phyloP scores from a whole-genome alignment of 2,113 vertebrate genomes.

The Periophthalmus modestus region DNA sequence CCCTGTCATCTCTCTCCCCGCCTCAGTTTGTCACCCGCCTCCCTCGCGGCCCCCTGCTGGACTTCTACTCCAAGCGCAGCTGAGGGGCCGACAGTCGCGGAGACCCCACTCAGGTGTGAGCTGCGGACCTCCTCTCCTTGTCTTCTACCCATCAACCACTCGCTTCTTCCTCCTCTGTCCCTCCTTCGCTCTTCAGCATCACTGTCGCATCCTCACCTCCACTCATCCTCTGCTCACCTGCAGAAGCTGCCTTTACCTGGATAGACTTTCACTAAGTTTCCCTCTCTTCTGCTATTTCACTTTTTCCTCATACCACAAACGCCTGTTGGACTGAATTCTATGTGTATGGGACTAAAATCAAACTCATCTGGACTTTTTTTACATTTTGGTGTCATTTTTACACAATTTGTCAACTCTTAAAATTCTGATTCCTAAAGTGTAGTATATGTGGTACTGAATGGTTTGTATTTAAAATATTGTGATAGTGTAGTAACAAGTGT shows the following conservation, averaged over 20 bases:
- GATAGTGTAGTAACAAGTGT: conserved; percentile 37
- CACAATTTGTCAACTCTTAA: conserved; percentile 33
- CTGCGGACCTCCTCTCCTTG: conserved; percentile 44
- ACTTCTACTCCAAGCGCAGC: conserved; percentile 91
- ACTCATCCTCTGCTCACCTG: conserved; percentile 57
- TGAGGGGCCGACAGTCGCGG: conserved; percentile 80
- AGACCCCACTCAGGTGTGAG: conserved; percentile 84
- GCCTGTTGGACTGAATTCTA: conserved; percentile 43
- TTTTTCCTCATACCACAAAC: conserved; percentile 41
- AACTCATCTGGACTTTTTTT: conserved; percentile 9
- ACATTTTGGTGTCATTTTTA: conserved; percentile 51
- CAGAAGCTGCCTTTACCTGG: conserved; percentile 47
- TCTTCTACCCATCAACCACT: conserved; percentile 65
- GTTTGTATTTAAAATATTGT: conserved; percentile 20
- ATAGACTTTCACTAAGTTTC: conserved; percentile 36
- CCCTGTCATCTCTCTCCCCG: conserved; percentile 74
- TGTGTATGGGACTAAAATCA: conserved; percentile 34
- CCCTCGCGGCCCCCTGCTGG: conserved; percentile 94
- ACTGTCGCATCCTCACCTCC: conserved; percentile 64
- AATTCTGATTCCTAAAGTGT: conserved; percentile 43
- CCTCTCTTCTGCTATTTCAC: conserved; percentile 19
- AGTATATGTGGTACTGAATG: conserved; percentile 23
- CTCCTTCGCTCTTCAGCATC: conserved; percentile 55
- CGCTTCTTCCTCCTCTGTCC: conserved; percentile 47
- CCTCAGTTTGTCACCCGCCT: conserved; percentile 78